A percentile compares a stretch with the other conserved stretches of the same genome.
These are phyloP conservation scores for Andricus grossulariae DNA, from an alignment of 1,140 invertebrate species.

Conservation along the genomic window DNA sequence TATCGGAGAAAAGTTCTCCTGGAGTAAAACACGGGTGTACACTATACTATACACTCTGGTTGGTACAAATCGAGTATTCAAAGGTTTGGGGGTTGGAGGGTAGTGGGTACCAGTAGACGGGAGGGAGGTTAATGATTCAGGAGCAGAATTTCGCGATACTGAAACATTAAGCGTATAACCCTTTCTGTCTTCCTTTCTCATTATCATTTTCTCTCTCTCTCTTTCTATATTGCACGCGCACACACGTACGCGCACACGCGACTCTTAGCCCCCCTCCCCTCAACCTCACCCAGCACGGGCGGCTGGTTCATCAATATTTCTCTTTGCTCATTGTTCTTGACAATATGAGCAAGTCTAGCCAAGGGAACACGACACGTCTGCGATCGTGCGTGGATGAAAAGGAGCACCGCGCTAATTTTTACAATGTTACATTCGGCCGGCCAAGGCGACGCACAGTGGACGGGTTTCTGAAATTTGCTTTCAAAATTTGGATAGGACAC, in stretches of 20 bases:
- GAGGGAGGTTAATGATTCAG: constrained; percentile 69
- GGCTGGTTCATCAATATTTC: constrained; percentile 71
- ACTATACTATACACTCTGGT: neutral
- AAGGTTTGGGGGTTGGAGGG: neutral
- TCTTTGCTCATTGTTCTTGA: constrained; percentile 74
- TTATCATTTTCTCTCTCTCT: constrained; percentile 39
- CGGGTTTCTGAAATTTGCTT: no score
- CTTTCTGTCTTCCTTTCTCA: constrained; percentile 56
- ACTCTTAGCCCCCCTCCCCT: constrained; percentile 23
- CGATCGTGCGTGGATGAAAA: constrained; percentile 42
- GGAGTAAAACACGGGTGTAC: no score
- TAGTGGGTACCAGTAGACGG: constrained; percentile 39
- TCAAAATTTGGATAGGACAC: no score
- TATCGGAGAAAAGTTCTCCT: no score
- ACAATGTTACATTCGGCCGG: neutral
- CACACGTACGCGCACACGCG: constrained; percentile 35
- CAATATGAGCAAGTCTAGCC: constrained; percentile 61
- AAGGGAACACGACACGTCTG: constrained; percentile 39
- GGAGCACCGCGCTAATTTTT: constrained; percentile 32
- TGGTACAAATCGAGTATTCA: neutral
- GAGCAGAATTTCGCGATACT: constrained; percentile 70
- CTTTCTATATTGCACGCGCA: constrained; percentile 48
- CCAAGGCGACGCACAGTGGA: no score
- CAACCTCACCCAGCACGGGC: constrained; percentile 32
- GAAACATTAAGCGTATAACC: constrained; percentile 71